Percentiles rank a stretch among this genome's conserved stretches.
Conservation (phyloP, 2,113 vertebrate species). For the Pantherophis guttatus region DNA sequence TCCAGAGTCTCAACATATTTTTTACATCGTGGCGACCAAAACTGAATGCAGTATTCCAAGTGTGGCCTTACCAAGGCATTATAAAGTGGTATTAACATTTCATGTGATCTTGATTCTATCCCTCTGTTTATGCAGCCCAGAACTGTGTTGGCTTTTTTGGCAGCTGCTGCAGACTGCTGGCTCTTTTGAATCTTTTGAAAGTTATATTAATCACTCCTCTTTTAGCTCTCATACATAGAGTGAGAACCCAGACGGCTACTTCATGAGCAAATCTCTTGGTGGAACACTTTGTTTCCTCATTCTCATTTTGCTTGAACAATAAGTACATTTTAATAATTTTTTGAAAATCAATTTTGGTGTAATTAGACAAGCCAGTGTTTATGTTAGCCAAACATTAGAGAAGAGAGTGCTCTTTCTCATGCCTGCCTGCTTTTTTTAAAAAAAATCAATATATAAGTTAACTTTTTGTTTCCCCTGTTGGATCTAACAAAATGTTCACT, state of each 20-base stretch:
- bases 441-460: slow-evolving; percentile 14
- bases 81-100: no score
- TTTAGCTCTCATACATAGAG: neutral
- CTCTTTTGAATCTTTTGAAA: no score
- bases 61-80: no score
- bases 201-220: neutral
- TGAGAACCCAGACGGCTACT: neutral
- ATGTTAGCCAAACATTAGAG: neutral
- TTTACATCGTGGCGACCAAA: no score
- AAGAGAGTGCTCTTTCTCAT: neutral
- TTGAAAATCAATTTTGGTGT: neutral
- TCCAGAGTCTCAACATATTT: no score
- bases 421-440: neutral
- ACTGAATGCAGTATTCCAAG: no score
- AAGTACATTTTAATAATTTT: neutral
- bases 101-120: no score
- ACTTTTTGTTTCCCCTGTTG: slow-evolving; percentile 52
- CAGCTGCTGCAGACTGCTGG: no score
- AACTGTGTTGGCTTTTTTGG: no score
- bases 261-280: neutral
- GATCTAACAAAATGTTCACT: slow-evolving; percentile 55
- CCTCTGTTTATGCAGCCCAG: no score
- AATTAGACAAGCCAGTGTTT: neutral
- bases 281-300: neutral
- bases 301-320: neutral